Conservation (phyloP, 2,113 vertebrate species). For the Mesitornis unicolor region DNA sequence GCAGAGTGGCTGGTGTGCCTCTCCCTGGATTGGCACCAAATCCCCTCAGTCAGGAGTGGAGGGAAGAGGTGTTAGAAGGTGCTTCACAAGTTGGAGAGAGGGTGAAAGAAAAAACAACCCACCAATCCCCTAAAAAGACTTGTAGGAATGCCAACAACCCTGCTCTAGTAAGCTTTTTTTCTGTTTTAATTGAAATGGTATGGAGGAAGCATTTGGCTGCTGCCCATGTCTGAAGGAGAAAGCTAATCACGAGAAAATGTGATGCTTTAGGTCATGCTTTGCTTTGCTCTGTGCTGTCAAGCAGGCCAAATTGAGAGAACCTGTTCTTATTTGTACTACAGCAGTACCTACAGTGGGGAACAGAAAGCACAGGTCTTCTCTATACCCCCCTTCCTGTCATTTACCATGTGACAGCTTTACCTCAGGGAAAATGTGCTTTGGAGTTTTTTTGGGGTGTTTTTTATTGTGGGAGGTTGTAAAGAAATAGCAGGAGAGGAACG, state of each 20-base stretch:
- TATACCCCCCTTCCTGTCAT: neutral
- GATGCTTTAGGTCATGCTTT: neutral
- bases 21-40: neutral
- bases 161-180: neutral
- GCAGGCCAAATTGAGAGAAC: neutral
- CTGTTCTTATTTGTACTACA: neutral
- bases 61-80: neutral
- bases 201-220: neutral
- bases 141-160: neutral
- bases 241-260: neutral
- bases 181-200: neutral
- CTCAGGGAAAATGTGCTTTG: neutral
- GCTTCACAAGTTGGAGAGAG: neutral
- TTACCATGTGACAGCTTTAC: neutral
- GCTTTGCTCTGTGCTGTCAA: neutral
- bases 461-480: neutral
- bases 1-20: neutral
- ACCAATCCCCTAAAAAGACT: neutral
- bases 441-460: neutral
- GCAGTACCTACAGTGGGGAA: neutral
- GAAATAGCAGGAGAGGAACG: neutral
- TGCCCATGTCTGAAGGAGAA: neutral
- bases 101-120: accelerated
- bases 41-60: neutral
- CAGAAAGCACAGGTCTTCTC: neutral